Evolutionary conservation across 1,140 invertebrate species (phyloP), one percentile per base, ranked within the genome.

Genomic region (Portunus trituberculatus): DNA sequence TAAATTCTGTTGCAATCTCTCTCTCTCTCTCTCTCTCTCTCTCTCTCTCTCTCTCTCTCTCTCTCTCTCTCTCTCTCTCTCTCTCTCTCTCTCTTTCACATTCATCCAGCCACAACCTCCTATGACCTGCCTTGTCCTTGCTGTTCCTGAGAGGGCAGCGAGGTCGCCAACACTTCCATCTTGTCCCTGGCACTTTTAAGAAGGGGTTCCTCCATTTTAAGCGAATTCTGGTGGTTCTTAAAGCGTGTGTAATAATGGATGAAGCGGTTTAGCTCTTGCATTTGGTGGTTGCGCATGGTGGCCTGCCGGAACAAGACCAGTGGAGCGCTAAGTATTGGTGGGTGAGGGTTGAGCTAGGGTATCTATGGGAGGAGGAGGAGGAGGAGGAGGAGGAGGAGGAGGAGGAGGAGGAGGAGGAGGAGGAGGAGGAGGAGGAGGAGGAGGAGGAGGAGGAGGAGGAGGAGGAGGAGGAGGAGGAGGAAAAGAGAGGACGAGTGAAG

Each of bases 201-300:
- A 52, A 98, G 97, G 3, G 98, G 97, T 97, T 98, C 97, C 96
- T 98, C 98, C 95, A 98, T 96, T 97, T 97, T 97, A 93, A 97
- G 97, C 93, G 97, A 98, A 96, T 98, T 98, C 96, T 98, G 98
- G 97, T 98, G 98, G 96, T 98, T 98, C 96, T 97, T 97, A 96
- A 98, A 98, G 29, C 98, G 96, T 3, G 97, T 98, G 96, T 98
- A 98, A 97, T 98, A 98, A 96, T 98, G 98, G 4, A 98, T 97
- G 97, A 98, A 98, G 96, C 98, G 97, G 95, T 97, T 98, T 92
- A 98, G 96, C 96, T 98, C 98, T 97, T 98, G 97, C 94, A 97
- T 97, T 95, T 97, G 97, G 67, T 96, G 97, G 96, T 98, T 98
- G 92, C 97, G 97, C 48, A 97, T 97, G 95, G 97, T 97, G 39